These are phyloP conservation scores for Trinectes maculatus DNA, from an alignment of 2,113 vertebrate species.

Conservation along the genomic window DNA sequence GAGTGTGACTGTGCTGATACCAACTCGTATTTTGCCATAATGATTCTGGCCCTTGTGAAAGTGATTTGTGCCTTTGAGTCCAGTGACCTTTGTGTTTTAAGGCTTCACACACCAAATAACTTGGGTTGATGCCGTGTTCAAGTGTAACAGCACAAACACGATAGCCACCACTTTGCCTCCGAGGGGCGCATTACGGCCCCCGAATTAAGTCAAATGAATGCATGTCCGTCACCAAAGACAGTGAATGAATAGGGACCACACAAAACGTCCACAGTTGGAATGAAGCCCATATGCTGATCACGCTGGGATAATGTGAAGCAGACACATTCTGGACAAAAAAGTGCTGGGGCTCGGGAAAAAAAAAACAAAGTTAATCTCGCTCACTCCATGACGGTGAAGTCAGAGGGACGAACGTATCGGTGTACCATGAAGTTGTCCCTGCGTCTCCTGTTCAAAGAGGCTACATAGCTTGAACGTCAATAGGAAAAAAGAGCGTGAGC, in stretches of 20 bases:
- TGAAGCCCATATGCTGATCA: constrained; percentile 29
- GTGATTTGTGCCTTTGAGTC: not conserved
- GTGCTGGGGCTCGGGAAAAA: constrained; percentile 27
- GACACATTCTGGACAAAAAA: constrained; percentile 19
- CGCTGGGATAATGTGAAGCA: constrained; percentile 45
- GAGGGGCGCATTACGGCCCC: not conserved
- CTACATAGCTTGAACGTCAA: constrained; percentile 22
- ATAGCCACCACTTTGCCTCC: not conserved
- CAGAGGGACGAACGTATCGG: constrained; percentile 28
- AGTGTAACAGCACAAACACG: not conserved
- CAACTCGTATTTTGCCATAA: not conserved
- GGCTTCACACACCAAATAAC: not conserved
- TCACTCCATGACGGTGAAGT: constrained; percentile 17
- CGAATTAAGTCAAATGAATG: constrained; percentile 35
- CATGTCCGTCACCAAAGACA: constrained; percentile 22
- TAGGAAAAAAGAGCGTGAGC: constrained; percentile 31
- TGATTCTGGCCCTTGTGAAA: not conserved
- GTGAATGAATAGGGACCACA: constrained; percentile 48
- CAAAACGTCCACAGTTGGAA: constrained; percentile 19
- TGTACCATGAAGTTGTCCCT: constrained; percentile 31
- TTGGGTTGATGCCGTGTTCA: not conserved
- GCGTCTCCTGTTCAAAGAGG: constrained; percentile 44
- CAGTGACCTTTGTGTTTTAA: not conserved
- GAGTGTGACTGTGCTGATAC: not conserved
- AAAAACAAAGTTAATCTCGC: constrained; percentile 36